These are phyloP conservation scores for Montipora capitata DNA, from an alignment of 92 coral and sea anemone species.

Conservation along the genomic window DNA sequence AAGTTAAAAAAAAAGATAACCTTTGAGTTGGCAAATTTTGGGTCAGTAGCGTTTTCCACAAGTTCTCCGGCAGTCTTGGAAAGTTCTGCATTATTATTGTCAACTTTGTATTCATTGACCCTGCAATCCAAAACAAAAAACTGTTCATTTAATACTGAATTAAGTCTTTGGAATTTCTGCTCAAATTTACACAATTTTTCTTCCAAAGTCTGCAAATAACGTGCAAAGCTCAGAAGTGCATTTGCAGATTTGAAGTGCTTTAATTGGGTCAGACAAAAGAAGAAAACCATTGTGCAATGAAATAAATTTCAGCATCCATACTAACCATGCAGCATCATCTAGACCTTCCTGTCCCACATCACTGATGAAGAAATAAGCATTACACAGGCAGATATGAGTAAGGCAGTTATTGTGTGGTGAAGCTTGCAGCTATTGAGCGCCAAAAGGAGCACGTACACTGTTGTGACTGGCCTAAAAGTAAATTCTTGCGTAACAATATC, in stretches of 20 bases:
- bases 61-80: conserved; percentile 87
- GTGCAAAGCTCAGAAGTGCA: too few species aligned
- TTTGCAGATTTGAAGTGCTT: too few species aligned
- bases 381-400: background rate
- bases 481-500: too few species aligned
- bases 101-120: conserved; percentile 74
- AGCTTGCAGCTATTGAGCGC: too few species aligned
- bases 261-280: too few species aligned
- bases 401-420: too few species aligned
- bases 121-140: conserved; percentile 12
- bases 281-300: background rate
- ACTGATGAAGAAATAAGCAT: background rate
- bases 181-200: too few species aligned
- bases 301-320: background rate
- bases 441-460: too few species aligned
- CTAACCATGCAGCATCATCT: conserved; percentile 83
- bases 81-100: conserved; percentile 75
- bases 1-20: conserved; percentile 36
- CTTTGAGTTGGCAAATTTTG: conserved; percentile 95
- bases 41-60: conserved; percentile 91
- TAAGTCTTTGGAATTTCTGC: too few species aligned
- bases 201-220: too few species aligned
- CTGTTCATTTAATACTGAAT: too few species aligned
- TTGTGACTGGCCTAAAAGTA: too few species aligned
- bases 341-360: conserved; percentile 68